These are phyloP conservation scores for Enteromius treurensis DNA, from an alignment of 2,797 vertebrate genomes.

Conservation along the genomic window DNA sequence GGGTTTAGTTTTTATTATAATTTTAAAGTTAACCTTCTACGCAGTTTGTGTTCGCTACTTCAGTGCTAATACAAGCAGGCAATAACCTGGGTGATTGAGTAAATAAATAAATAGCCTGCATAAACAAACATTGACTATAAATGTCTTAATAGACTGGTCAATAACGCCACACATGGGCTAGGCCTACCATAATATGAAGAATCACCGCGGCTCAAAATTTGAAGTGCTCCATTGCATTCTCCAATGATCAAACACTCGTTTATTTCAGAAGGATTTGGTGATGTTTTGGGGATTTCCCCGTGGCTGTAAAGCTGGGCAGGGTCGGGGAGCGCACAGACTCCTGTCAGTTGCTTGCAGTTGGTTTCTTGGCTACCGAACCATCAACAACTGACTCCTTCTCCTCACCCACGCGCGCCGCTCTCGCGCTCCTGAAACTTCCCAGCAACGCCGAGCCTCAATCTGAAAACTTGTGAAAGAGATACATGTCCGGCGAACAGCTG, in stretches of 20 bases:
- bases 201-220: background rate
- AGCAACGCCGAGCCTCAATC: constrained; percentile 78
- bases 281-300: constrained; percentile 34
- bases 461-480: constrained; percentile 78
- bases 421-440: constrained; percentile 78
- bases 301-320: constrained; percentile 16
- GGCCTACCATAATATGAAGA: background rate
- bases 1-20: background rate
- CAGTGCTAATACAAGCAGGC: too few species aligned
- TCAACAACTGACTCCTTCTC: constrained; percentile 75
- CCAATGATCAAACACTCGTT: background rate
- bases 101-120: too few species aligned
- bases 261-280: background rate
- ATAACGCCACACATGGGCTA: background rate
- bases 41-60: background rate
- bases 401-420: constrained; percentile 53
- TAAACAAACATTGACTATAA: too few species aligned
- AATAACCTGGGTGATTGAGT: background rate
- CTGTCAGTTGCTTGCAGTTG: constrained; percentile 71
- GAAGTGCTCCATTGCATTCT: background rate
- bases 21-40: background rate
- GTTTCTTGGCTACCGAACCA: constrained; percentile 65
- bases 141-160: too few species aligned
- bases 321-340: constrained; percentile 33
- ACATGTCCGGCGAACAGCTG: constrained; percentile 83